phyloP scores from a whole-genome alignment of 2,888 invertebrate genomes.

The Cosmia pyralina region DNA sequence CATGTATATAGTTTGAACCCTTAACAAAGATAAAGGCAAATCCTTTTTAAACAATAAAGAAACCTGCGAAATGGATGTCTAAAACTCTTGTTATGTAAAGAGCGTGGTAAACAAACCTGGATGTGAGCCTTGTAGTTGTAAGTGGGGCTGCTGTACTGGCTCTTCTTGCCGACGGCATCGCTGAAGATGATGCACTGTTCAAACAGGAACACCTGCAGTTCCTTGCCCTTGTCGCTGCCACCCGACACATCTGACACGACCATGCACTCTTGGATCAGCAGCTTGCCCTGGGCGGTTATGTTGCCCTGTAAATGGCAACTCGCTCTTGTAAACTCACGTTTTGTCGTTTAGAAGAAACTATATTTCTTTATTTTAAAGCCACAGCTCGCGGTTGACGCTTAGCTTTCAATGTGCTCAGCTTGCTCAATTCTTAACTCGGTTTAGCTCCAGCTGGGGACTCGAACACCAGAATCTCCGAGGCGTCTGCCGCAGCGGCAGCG shows the following conservation, averaged over 20 bases:
- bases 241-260: conserved; percentile 92
- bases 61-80: not conserved
- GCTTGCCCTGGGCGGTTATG: conserved; percentile 98
- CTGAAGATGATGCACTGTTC: conserved; percentile 99
- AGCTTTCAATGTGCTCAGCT: not conserved
- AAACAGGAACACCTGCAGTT: conserved; percentile 98
- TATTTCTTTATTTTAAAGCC: conserved; percentile 1
- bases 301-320: conserved; percentile 93
- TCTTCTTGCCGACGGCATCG: conserved; percentile 97
- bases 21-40: not conserved
- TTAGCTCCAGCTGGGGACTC: conserved; percentile 16
- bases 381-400: not conserved
- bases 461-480: conserved; percentile 17
- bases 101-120: conserved; percentile 92
- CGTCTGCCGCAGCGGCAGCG: not conserved
- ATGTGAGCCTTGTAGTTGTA: conserved; percentile 99
- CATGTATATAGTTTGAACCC: not conserved
- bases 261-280: conserved; percentile 96
- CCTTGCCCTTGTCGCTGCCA: conserved; percentile 89
- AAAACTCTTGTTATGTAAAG: too few species aligned
- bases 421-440: not conserved
- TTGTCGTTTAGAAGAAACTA: not conserved
- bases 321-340: conserved; percentile 14
- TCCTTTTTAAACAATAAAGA: not conserved
- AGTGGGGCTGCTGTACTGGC: conserved; percentile 97